Conservation (phyloP, 2,113 vertebrate species). For the Neomonachus schauinslandi region DNA sequence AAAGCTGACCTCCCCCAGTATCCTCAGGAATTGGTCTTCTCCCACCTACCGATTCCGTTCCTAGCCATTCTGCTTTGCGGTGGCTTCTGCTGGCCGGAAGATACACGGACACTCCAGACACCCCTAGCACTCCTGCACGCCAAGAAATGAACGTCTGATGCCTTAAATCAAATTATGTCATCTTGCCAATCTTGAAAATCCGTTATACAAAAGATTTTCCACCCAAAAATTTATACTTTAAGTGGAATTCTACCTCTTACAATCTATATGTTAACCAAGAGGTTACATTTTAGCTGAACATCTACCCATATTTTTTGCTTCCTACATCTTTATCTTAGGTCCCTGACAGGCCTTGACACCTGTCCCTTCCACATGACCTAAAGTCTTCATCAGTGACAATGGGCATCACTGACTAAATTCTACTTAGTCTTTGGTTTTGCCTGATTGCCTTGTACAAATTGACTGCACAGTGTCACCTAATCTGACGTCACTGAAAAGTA, state of each 20-base stretch:
- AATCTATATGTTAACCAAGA: neutral
- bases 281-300: neutral
- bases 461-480: neutral
- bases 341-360: rapidly evolving
- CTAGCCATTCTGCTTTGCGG: neutral
- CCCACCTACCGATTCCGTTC: neutral
- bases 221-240: neutral
- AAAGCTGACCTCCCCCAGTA: neutral
- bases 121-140: neutral
- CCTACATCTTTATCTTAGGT: too few relatives aligned
- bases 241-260: neutral
- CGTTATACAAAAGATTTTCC: neutral
- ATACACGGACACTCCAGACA: rapidly evolving
- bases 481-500: neutral
- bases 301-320: neutral
- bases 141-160: neutral
- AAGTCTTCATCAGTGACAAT: neutral
- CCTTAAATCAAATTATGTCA: neutral
- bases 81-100: neutral
- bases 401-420: neutral
- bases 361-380: neutral
- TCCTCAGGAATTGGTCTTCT: neutral
- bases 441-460: neutral
- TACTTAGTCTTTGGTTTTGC: neutral
- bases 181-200: neutral